These are phyloP conservation scores for Hyphantria cunea DNA, from an alignment of 1,140 invertebrate species.

Conservation along the genomic window DNA sequence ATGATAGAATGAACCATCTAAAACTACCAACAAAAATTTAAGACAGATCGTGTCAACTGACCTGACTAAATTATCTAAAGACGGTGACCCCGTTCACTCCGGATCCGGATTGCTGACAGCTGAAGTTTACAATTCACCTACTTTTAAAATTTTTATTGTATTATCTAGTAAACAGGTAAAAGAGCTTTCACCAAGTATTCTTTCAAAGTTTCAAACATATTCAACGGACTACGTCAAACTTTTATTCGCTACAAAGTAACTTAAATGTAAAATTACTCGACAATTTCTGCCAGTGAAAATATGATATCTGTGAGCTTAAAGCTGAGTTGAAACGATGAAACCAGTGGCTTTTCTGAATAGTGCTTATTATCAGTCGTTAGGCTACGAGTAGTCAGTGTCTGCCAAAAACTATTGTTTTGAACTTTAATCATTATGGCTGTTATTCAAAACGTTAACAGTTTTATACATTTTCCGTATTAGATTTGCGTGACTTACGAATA, in stretches of 20 bases:
- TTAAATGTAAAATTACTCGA: constrained; percentile 27
- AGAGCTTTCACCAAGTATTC: constrained; percentile 11
- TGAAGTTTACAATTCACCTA: neutral
- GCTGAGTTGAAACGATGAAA: constrained; percentile 40
- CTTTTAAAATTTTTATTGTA: constrained; percentile 6
- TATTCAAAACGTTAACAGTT: constrained; percentile 2
- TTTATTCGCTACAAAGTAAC: constrained; percentile 22
- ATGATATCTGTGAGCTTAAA: constrained; percentile 48
- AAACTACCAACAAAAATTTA: no score
- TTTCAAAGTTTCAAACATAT: constrained; percentile 13
- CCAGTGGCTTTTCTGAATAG: constrained; percentile 48
- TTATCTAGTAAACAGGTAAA: constrained; percentile 20
- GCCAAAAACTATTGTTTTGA: constrained; percentile 39
- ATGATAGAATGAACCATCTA: no score
- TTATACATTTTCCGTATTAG: no score
- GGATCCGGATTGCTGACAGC: no score
- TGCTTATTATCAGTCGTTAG: constrained; percentile 41
- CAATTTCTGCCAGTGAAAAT: constrained; percentile 40
- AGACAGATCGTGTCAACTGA: no score
- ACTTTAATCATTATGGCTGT: constrained; percentile 24
- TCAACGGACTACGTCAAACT: constrained; percentile 16
- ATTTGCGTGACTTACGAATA: no score
- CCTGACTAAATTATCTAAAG: no score
- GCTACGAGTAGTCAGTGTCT: constrained; percentile 32
- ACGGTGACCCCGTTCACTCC: no score